Base-by-base conservation (phyloP, 2,113 vertebrate genomes). In the Grus americana region DNA sequence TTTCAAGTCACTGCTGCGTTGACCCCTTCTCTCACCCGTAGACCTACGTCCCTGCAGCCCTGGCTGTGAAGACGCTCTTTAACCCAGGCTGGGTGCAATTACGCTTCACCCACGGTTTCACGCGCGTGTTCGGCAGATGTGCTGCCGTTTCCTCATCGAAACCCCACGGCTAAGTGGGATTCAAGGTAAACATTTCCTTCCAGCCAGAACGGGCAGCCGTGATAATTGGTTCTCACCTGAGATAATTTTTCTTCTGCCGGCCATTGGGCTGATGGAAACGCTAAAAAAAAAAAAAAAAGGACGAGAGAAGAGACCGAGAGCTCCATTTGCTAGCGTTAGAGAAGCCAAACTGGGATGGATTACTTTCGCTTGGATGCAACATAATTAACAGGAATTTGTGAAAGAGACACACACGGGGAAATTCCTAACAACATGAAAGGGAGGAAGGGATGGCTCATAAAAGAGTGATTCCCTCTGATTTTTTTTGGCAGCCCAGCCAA, bases 391-490 rank as follows among this genome's bases (percentile, higher is more conserved):
- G 86, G 93, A 92, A 90, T 93, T 80, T 78, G 66, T 83, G 70
- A 73, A 5, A 70, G 50, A 72, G 40, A 75, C 10, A 78, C 82
- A 63, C 38, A 50, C 23, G 0, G 36, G 73, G 85, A 96, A 92
- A 75, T 58, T 72, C 79, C 93, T 55, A 24, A 68, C 90, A 86
- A 90, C 94, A 86, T 90, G 74, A 96, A 97, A 97, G 93, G 93
- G 65, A 95, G 74, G 84, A 92, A 92, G 71, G 79, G 81, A 65
- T 54, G 26, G 38, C 63, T 95, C 95, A 65, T 67, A 30, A 88
- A 91, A 79, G 73, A 76, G 88, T 52, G 61, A 65, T 12, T 82
- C 89, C 79, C 89, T 70, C 55, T 59, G 93, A 11, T 15, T 54
- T 88, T 93, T 44, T 62, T 93, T 97, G 95, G 95, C 96, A 83